Evolutionary conservation across 2,888 invertebrate species (phyloP).

Genomic region (Platypus cylindrus): DNA sequence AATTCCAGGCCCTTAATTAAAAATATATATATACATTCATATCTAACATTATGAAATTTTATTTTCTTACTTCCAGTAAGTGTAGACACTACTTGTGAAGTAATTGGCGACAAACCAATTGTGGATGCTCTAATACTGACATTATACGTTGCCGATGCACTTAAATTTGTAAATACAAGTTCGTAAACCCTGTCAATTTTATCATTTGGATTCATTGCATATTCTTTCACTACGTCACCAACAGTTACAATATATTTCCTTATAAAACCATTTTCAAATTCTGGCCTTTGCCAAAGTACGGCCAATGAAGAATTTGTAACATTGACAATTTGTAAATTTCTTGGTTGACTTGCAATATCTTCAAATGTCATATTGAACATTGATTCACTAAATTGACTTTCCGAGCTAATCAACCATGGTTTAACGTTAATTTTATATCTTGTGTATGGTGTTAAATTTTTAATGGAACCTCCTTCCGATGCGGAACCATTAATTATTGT

Average conservation of each 20-base stretch:
- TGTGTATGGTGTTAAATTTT: conserved; percentile 56
- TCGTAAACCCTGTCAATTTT: conserved; percentile 7
- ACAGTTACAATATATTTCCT: conserved; percentile 52
- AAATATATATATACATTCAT: conserved; percentile 12
- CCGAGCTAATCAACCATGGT: conserved; percentile 39
- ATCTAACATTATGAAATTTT: background rate
- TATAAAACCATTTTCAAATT: conserved; percentile 58
- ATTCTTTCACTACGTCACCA: conserved; percentile 19
- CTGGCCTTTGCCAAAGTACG: conserved; percentile 58
- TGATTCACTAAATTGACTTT: conserved; percentile 47
- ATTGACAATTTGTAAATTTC: conserved; percentile 43
- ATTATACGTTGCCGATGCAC: conserved; percentile 53
- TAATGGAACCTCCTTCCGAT: conserved; percentile 44
- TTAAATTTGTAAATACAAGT: conserved; percentile 32
- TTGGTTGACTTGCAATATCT: conserved; percentile 48
- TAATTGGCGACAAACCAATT: conserved; percentile 46
- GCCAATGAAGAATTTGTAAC: conserved; percentile 50
- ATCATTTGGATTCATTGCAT: background rate
- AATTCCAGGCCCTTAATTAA: conserved; percentile 10
- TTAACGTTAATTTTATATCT: conserved; percentile 60
- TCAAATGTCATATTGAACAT: conserved; percentile 55
- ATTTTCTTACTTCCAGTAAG: conserved; percentile 34
- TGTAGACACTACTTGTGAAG: conserved; percentile 29
- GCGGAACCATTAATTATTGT: conserved; percentile 36
- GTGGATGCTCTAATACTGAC: conserved; percentile 63